Conservation (phyloP, 2,888 invertebrate genomes). For the Nomada goodeniana region DNA sequence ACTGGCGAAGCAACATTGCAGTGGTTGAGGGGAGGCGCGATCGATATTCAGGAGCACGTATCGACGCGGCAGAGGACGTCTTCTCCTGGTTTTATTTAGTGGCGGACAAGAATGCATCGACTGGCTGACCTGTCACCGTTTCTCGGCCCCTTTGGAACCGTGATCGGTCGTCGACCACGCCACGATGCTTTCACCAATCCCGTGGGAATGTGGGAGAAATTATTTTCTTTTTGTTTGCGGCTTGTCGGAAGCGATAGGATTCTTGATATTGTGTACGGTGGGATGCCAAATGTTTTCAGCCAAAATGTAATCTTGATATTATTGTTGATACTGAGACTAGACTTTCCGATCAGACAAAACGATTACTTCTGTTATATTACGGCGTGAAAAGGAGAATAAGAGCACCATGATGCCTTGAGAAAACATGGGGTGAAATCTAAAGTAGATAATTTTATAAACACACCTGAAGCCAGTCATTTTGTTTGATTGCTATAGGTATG, state of each 20-base stretch:
- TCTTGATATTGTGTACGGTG: not conserved
- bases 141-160: not conserved
- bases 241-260: not conserved
- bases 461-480: no score
- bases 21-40: not conserved
- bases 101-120: conserved; percentile 29
- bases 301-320: no score
- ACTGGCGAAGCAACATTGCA: not conserved
- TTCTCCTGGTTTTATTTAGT: conserved; percentile 35
- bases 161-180: conserved; percentile 12
- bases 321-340: no score
- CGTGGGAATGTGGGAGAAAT: not conserved
- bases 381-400: no score
- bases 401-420: no score
- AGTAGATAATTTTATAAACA: no score
- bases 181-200: not conserved
- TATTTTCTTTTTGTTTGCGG: no score
- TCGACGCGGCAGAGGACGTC: conserved; percentile 3
- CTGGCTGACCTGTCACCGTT: conserved; percentile 11
- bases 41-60: conserved; percentile 16
- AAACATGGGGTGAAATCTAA: no score
- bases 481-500: no score
- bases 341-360: no score
- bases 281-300: no score
- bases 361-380: no score